Evolutionary conservation across 2,888 invertebrate species (phyloP).

Genomic region (Panzeria rudis): DNA sequence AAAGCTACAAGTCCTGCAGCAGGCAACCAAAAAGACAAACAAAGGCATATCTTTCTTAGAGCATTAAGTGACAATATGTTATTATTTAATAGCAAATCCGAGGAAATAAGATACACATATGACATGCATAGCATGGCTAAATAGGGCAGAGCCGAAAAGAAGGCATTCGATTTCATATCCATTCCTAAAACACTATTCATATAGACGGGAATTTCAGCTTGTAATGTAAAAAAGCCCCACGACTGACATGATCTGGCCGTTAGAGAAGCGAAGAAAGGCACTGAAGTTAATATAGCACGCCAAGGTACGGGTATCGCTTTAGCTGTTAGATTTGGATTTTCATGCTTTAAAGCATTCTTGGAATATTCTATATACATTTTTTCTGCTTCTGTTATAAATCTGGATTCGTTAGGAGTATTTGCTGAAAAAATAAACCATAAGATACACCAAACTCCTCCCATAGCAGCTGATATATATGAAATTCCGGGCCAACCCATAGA

Average conservation of each 20-base stretch:
- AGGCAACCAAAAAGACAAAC: conserved; percentile 85
- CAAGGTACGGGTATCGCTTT: conserved; percentile 85
- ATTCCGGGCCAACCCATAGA: conserved; percentile 88
- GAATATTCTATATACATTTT: conserved; percentile 86
- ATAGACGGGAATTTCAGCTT: conserved; percentile 89
- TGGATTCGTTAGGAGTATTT: conserved; percentile 85
- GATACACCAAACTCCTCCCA: conserved; percentile 85
- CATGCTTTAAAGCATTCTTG: conserved; percentile 72
- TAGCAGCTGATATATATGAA: conserved; percentile 86
- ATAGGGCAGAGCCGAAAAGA: conserved; percentile 85
- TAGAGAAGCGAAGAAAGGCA: conserved; percentile 86
- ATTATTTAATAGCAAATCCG: conserved; percentile 82
- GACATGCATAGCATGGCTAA: conserved; percentile 85
- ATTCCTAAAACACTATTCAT: conserved; percentile 87
- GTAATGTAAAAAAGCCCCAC: conserved; percentile 89
- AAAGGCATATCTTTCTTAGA: conserved; percentile 81
- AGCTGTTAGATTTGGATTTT: conserved; percentile 38
- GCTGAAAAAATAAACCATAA: conserved; percentile 86
- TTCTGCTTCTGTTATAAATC: conserved; percentile 85
- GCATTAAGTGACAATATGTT: conserved; percentile 81
- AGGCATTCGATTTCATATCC: conserved; percentile 85
- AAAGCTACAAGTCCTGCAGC: conserved; percentile 85
- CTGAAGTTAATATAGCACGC: conserved; percentile 86
- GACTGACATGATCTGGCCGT: conserved; percentile 87
- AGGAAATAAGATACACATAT: conserved; percentile 83